Conservation (phyloP, 2,797 vertebrate species). For the Oophaga sylvatica region DNA sequence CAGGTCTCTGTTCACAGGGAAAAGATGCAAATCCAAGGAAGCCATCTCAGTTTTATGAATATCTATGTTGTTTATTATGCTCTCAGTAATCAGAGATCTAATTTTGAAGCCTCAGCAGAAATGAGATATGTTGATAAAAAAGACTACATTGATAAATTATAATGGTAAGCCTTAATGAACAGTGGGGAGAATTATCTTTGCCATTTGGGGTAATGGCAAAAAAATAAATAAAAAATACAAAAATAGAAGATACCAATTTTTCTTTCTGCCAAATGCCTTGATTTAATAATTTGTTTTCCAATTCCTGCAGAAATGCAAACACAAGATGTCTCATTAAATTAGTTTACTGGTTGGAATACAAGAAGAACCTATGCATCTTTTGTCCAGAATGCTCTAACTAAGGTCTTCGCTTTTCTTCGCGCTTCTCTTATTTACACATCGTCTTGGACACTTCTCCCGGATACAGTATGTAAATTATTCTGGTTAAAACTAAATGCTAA, state of each 20-base stretch:
- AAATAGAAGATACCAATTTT: conserved; percentile 90
- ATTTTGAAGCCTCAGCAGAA: conserved; percentile 95
- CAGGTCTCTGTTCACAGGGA: background rate
- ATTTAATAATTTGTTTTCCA: conserved; percentile 98
- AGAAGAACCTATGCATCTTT: conserved; percentile 80
- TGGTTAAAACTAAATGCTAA: conserved; percentile 94
- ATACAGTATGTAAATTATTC: conserved; percentile 90
- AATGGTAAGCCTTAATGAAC: conserved; percentile 95
- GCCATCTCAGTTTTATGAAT: conserved; percentile 24
- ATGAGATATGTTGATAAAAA: conserved; percentile 75
- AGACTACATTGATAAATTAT: conserved; percentile 91
- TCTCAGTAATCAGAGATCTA: conserved; percentile 86
- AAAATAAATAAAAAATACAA: conserved; percentile 82
- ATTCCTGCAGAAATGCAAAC: conserved; percentile 91
- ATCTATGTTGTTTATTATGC: conserved; percentile 84
- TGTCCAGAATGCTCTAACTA: conserved; percentile 79
- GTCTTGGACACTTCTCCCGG: conserved; percentile 86
- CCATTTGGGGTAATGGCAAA: conserved; percentile 92
- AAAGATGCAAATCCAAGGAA: conserved; percentile 31
- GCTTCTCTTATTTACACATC: conserved; percentile 96
- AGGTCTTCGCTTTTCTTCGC: conserved; percentile 76
- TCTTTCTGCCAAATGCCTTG: conserved; percentile 97
- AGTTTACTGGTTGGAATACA: conserved; percentile 87
- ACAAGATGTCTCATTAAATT: conserved; percentile 95
- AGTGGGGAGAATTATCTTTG: conserved; percentile 92